These are phyloP conservation scores for Liodrosophila aerea DNA, from an alignment of 2,888 invertebrate species.

Conservation along the genomic window DNA sequence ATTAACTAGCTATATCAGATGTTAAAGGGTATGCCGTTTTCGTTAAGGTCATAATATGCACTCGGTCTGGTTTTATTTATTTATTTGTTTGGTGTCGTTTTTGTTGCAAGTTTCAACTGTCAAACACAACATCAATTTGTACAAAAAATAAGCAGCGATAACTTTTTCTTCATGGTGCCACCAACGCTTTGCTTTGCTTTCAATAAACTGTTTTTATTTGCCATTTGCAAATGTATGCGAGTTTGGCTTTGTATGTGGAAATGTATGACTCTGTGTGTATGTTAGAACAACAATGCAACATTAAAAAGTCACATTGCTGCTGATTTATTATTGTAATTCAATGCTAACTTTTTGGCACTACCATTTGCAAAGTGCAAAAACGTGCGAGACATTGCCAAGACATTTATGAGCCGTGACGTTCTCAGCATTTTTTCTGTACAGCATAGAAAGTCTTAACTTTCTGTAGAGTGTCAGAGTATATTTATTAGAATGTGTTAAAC, in stretches of 20 bases:
- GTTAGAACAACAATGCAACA: slow-evolving; percentile 62
- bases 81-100: slow-evolving; percentile 65
- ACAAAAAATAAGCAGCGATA: slow-evolving; percentile 71
- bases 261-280: slow-evolving; percentile 20
- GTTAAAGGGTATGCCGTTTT: neutral
- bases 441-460: slow-evolving; percentile 2
- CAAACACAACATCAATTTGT: slow-evolving; percentile 80
- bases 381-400: slow-evolving; percentile 57
- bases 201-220: slow-evolving; percentile 65
- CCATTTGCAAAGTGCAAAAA: slow-evolving; percentile 52
- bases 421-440: slow-evolving; percentile 15
- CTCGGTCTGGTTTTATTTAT: slow-evolving; percentile 35
- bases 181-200: slow-evolving; percentile 35
- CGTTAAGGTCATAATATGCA: neutral
- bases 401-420: slow-evolving; percentile 64
- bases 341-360: slow-evolving; percentile 57
- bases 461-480: neutral
- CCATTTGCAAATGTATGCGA: slow-evolving; percentile 19
- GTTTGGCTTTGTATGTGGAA: slow-evolving; percentile 17
- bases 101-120: slow-evolving; percentile 66
- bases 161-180: slow-evolving; percentile 59
- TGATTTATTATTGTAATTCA: slow-evolving; percentile 77
- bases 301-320: slow-evolving; percentile 76
- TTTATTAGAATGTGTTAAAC: too few species aligned
- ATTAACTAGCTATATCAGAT: neutral